Evolutionary conservation across 2,888 invertebrate species (phyloP).

Genomic region (Brassicogethes aeneus): DNA sequence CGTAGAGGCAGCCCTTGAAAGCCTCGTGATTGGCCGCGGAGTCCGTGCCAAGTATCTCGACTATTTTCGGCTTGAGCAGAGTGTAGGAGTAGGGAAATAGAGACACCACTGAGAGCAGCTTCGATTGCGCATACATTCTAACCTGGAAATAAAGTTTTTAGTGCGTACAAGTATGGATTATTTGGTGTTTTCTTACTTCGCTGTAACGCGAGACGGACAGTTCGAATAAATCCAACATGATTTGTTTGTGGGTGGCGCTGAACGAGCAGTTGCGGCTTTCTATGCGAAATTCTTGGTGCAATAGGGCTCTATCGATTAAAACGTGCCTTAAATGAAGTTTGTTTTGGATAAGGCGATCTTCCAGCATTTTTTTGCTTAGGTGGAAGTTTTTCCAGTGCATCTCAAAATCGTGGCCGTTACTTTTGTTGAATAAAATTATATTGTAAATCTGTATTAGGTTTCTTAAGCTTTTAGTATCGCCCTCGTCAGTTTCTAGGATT

Average conservation of each 20-base stretch:
- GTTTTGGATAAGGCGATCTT: conserved; percentile 54
- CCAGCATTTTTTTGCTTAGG: conserved; percentile 51
- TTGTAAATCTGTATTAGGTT: conserved; percentile 57
- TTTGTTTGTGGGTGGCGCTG: conserved; percentile 51
- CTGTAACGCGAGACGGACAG: conserved; percentile 60
- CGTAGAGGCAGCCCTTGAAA: conserved; percentile 71
- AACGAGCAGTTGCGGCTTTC: conserved; percentile 42
- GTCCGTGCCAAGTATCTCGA: conserved; percentile 52
- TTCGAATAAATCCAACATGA: conserved; percentile 53
- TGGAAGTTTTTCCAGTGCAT: conserved; percentile 58
- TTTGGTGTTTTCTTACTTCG: conserved; percentile 40
- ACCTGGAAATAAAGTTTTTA: conserved; percentile 39
- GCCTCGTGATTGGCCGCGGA: conserved; percentile 55
- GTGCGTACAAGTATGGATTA: conserved; percentile 2
- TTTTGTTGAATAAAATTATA: conserved; percentile 48
- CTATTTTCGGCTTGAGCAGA: conserved; percentile 52
- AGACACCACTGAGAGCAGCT: conserved; percentile 53
- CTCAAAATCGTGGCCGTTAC: conserved; percentile 49
- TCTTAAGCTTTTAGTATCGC: conserved; percentile 67
- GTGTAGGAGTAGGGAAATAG: conserved; percentile 64
- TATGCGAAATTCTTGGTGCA: conserved; percentile 55
- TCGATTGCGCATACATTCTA: conserved; percentile 57
- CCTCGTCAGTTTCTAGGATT: conserved; percentile 58
- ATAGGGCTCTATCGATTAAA: conserved; percentile 54
- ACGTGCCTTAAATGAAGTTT: conserved; percentile 54